Evolutionary conservation across 2,888 invertebrate species (phyloP).

Genomic region (Tinea pellionella): DNA sequence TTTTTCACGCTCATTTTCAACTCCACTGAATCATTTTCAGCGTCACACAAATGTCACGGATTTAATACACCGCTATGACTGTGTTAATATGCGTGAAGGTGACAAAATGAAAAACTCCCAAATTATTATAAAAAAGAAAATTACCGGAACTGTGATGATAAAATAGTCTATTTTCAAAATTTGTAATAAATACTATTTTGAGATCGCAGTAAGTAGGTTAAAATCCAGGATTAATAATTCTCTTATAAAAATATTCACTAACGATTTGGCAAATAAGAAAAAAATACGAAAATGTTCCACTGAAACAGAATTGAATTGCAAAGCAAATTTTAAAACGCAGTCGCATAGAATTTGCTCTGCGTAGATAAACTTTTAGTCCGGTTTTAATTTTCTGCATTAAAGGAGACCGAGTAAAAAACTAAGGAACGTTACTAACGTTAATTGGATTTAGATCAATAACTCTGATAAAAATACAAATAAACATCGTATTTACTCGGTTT

Average conservation of each 20-base stretch:
- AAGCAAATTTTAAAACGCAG: constrained; percentile 13
- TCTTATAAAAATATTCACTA: not conserved
- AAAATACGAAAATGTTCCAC: not conserved
- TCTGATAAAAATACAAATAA: not conserved
- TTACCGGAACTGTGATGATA: not conserved
- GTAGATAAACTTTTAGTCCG: constrained; percentile 9
- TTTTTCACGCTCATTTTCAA: constrained; percentile 43
- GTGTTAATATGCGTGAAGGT: constrained; percentile 39
- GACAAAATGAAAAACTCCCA: constrained; percentile 18
- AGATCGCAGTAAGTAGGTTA: not conserved
- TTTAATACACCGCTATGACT: constrained; percentile 23
- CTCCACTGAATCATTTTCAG: constrained; percentile 20
- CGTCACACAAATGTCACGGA: not conserved
- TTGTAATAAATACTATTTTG: not conserved
- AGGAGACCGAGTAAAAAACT: not conserved
- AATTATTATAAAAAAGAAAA: not conserved
- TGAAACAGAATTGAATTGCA: constrained; percentile 10
- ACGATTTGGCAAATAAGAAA: not conserved
- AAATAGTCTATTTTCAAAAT: not conserved
- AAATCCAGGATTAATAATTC: too few relatives aligned
- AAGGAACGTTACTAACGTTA: not conserved
- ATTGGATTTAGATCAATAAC: not conserved
- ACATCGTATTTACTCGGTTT: too few relatives aligned
- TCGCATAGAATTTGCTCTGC: constrained; percentile 4
- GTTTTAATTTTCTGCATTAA: constrained; percentile 9